phyloP scores from a whole-genome alignment of 2,797 vertebrate species.

The Sebastes umbrosus region DNA sequence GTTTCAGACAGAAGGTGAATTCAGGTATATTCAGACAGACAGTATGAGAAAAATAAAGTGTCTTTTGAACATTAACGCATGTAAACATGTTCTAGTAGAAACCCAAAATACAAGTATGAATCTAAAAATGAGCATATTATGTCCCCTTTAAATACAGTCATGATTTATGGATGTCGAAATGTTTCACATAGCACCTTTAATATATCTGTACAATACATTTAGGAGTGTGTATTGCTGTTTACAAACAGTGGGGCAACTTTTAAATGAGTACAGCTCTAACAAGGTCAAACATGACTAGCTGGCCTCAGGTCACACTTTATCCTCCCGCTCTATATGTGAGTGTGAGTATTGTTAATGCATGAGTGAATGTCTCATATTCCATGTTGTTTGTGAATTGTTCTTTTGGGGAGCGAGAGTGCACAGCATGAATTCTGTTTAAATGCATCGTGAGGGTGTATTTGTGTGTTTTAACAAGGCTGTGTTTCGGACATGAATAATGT shows the following conservation, averaged over 20 bases:
- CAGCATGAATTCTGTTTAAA: not conserved
- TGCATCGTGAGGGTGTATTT: not conserved
- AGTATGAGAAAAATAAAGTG: too few relatives aligned
- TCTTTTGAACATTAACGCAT: not conserved
- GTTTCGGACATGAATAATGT: constrained; percentile 57
- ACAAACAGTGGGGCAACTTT: not conserved
- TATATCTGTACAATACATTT: not conserved
- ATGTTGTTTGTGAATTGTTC: not conserved
- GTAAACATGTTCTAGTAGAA: not conserved
- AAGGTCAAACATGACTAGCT: constrained; percentile 7
- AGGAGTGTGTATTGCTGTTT: not conserved
- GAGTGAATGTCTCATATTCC: not conserved
- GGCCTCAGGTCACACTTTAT: constrained; percentile 17
- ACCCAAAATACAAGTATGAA: not conserved
- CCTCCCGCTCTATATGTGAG: not conserved
- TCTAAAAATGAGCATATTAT: rapidly evolving
- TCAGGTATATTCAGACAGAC: too few relatives aligned
- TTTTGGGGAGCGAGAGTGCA: not conserved
- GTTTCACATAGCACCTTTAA: not conserved
- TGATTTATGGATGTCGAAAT: not conserved
- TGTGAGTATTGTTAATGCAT: not conserved
- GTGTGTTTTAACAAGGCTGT: constrained; percentile 25
- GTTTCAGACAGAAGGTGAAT: too few relatives aligned
- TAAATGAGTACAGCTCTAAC: not conserved
- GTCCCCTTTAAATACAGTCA: not conserved